Percentiles rank a stretch among this genome's conserved stretches.
Conservation (phyloP, 2,888 invertebrate genomes). For the Trissonchulus latispiculum region DNA sequence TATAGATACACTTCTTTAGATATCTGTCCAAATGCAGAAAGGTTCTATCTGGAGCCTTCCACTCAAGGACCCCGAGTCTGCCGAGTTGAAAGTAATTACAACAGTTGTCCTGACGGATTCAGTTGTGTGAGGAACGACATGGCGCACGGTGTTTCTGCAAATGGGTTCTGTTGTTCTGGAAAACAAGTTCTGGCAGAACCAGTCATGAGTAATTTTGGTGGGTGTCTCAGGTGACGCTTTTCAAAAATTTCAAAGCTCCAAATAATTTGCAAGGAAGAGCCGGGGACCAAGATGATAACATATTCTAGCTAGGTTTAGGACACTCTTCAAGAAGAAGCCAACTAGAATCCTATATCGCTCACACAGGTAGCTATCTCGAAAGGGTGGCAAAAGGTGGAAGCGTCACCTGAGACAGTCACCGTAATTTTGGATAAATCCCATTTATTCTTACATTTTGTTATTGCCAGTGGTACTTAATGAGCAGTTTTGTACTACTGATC, state of each 20-base stretch:
- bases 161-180: not conserved
- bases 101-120: not conserved
- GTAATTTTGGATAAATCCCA: too few relatives aligned
- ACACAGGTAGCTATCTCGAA: too few relatives aligned
- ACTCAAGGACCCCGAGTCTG: not conserved
- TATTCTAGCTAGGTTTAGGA: too few relatives aligned
- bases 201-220: not conserved
- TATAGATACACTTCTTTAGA: not conserved
- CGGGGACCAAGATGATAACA: too few relatives aligned
- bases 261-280: too few relatives aligned
- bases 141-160: not conserved
- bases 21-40: slow-evolving; percentile 3
- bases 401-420: too few relatives aligned
- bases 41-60: not conserved
- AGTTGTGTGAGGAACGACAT: not conserved
- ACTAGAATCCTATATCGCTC: too few relatives aligned
- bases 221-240: not conserved
- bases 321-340: too few relatives aligned
- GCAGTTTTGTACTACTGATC: too few relatives aligned
- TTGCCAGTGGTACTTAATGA: too few relatives aligned
- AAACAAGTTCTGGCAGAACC: not conserved
- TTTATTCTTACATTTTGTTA: too few relatives aligned
- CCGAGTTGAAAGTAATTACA: not conserved
- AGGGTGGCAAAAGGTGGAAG: too few relatives aligned
- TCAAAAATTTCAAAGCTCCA: not conserved